Evolutionary conservation across 2,888 invertebrate species (phyloP).

Genomic region (Archips crataeganus): DNA sequence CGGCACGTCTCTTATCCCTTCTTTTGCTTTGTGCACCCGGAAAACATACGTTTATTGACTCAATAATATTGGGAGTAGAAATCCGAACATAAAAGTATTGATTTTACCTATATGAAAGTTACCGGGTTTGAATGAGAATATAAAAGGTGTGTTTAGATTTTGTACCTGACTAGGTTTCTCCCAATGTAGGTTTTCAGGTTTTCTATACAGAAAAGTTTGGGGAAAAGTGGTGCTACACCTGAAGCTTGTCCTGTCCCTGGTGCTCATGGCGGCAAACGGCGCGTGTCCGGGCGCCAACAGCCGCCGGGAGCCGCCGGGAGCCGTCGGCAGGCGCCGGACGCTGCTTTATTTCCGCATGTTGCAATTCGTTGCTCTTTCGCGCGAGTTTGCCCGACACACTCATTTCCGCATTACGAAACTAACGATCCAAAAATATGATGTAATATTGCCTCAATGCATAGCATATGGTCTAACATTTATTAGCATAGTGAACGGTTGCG

Average conservation of each 20-base stretch:
- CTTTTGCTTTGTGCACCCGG: slow-evolving; percentile 5
- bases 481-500: too few species aligned
- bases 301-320: not conserved
- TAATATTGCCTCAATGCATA: not conserved
- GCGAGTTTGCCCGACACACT: not conserved
- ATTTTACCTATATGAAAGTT: not conserved
- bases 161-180: not conserved
- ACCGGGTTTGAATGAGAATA: too few species aligned
- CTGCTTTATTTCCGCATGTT: slow-evolving; percentile 10
- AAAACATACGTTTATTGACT: not conserved
- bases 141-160: too few species aligned
- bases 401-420: not conserved
- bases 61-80: not conserved
- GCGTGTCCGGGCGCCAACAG: not conserved
- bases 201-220: not conserved
- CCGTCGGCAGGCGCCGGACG: not conserved
- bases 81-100: not conserved
- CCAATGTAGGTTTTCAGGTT: not conserved
- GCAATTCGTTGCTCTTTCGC: not conserved
- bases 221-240: not conserved
- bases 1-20: slow-evolving; percentile 14
- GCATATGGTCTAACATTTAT: too few species aligned
- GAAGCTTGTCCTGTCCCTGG: not conserved
- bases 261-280: not conserved
- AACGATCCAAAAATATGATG: not conserved